Percentiles rank a stretch among this genome's conserved stretches.
Evolutionary conservation across 2,888 invertebrate genomes (phyloP).

Genomic region (Isoperla grammatica): DNA sequence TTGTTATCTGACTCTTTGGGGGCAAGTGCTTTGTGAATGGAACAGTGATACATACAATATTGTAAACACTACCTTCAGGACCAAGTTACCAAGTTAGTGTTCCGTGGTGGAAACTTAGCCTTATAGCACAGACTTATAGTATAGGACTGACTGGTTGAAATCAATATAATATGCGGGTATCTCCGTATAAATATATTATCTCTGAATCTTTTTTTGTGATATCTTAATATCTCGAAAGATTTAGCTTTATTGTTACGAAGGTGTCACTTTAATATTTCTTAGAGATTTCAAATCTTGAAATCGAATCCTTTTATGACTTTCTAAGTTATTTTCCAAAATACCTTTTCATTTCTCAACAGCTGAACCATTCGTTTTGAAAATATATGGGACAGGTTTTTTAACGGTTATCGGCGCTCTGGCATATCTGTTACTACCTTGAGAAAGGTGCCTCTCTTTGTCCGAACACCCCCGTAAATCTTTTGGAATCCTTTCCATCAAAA

Average conservation of each 20-base stretch:
- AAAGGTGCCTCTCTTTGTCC: background rate
- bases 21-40: no score
- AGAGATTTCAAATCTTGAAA: slow-evolving; percentile 18
- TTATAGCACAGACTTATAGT: no score
- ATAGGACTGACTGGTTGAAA: no score
- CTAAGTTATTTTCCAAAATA: slow-evolving; percentile 11
- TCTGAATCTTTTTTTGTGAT: background rate
- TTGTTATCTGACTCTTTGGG: no score
- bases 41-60: no score
- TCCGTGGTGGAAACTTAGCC: no score
- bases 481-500: background rate
- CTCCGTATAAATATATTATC: no score
- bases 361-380: background rate
- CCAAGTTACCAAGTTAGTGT: no score
- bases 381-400: slow-evolving; percentile 9
- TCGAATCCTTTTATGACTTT: slow-evolving; percentile 16
- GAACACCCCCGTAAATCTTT: slow-evolving; percentile 16
- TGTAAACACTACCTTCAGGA: background rate
- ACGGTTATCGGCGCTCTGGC: background rate
- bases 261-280: slow-evolving; percentile 13
- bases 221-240: slow-evolving; percentile 10
- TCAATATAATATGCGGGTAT: no score
- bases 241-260: slow-evolving; percentile 13
- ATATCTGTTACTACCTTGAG: background rate
- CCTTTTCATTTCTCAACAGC: background rate